Evolutionary conservation across 2,797 vertebrate genomes (phyloP).

Genomic region (Orientallactaga sibirica): DNA sequence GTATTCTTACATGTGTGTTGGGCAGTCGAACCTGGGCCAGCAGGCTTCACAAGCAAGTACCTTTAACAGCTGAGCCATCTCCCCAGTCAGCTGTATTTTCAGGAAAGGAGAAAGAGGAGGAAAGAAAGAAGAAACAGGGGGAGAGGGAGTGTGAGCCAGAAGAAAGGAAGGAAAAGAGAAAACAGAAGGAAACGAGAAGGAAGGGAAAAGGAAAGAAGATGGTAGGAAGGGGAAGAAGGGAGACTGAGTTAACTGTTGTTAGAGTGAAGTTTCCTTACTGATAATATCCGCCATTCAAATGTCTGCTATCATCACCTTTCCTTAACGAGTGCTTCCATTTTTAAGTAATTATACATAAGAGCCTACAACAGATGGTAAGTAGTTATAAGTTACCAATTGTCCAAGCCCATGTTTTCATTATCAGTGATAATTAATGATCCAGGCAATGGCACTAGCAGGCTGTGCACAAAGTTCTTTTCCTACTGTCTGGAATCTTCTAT

Average conservation of each 20-base stretch:
- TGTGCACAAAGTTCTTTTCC: background rate
- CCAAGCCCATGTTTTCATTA: slow-evolving; percentile 74
- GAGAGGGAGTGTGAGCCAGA: no score
- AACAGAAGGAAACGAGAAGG: no score
- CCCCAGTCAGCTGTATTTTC: background rate
- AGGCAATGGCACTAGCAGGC: slow-evolving; percentile 2
- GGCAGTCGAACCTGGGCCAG: no score
- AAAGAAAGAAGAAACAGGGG: rapidly evolving
- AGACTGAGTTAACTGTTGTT: background rate
- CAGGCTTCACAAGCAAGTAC: no score
- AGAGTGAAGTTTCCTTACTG: slow-evolving; percentile 14
- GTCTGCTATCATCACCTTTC: slow-evolving; percentile 66
- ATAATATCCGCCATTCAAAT: background rate
- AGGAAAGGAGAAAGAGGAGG: rapidly evolving
- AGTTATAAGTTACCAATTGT: slow-evolving; percentile 74
- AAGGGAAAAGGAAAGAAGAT: background rate
- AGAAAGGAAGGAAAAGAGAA: rapidly evolving
- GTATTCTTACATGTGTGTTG: background rate
- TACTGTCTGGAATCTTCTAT: background rate
- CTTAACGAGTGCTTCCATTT: slow-evolving; percentile 28
- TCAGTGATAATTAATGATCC: slow-evolving; percentile 58
- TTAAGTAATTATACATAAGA: slow-evolving; percentile 69
- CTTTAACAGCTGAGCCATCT: no score
- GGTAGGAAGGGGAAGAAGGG: no score
- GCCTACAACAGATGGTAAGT: slow-evolving; percentile 69